Conservation (phyloP, 2,113 vertebrate species). For the rabbit (Oryctolagus cuniculus) region DNA sequence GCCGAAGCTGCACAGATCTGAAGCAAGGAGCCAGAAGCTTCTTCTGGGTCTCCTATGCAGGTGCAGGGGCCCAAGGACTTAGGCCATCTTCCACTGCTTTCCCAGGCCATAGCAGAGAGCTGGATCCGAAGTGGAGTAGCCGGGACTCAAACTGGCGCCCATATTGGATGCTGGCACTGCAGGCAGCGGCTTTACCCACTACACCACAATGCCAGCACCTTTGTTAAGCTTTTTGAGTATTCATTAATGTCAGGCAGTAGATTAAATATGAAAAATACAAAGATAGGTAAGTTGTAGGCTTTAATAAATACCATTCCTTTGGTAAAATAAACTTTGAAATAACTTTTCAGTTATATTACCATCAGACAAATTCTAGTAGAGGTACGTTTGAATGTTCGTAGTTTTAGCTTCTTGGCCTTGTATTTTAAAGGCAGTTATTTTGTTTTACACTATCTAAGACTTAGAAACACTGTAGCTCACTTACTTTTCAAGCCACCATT, state of each 20-base stretch:
- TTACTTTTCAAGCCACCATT: not conserved
- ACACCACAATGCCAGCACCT: not conserved
- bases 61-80: too few species aligned
- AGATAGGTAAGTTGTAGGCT: not conserved
- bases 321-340: not conserved
- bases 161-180: too few species aligned
- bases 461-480: not conserved
- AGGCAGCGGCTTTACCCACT: too few species aligned
- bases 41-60: too few species aligned
- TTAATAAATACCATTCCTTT: not conserved
- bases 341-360: not conserved
- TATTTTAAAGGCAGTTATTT: not conserved
- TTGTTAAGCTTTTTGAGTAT: not conserved
- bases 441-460: not conserved
- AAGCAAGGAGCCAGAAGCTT: too few species aligned
- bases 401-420: constrained; percentile 1
- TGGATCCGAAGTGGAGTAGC: too few species aligned
- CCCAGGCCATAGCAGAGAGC: too few species aligned
- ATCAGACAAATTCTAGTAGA: not conserved
- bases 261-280: not conserved
- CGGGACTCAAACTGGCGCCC: too few species aligned
- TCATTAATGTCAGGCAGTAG: not conserved
- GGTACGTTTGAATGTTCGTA: not conserved
- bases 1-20: too few species aligned
- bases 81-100: too few species aligned